Evolutionary conservation across 2,888 invertebrate species (phyloP).

Genomic region (Acrobeloides nanus): DNA sequence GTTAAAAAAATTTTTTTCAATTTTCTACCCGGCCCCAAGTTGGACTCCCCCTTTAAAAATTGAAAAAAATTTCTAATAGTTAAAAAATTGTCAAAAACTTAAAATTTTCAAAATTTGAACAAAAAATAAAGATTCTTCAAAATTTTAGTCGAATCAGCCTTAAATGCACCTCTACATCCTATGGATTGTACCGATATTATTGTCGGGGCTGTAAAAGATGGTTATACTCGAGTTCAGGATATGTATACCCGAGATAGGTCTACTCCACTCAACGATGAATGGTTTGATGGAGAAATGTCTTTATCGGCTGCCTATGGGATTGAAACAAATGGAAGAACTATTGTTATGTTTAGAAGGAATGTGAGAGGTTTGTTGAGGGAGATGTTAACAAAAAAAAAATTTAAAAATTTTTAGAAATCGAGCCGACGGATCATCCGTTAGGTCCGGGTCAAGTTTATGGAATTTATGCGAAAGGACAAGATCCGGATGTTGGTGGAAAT

Average conservation of each 20-base stretch:
- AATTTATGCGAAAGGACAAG: constrained; percentile 44
- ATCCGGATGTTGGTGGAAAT: constrained; percentile 4
- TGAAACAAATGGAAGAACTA: constrained; percentile 37
- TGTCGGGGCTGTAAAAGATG: constrained; percentile 36
- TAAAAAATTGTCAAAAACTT: too few species aligned
- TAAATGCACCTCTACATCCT: constrained; percentile 40
- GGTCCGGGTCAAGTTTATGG: constrained; percentile 40
- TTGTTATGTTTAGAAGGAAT: constrained; percentile 46
- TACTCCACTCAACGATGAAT: constrained; percentile 43
- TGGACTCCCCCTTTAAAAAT: too few species aligned
- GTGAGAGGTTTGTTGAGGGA: constrained; percentile 26
- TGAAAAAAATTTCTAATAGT: too few species aligned
- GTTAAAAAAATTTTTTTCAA: not conserved
- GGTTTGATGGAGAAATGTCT: constrained; percentile 48
- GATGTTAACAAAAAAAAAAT: not conserved
- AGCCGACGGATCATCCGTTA: constrained; percentile 50
- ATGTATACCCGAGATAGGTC: constrained; percentile 48
- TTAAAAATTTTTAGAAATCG: constrained; percentile 35
- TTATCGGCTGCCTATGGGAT: constrained; percentile 41
- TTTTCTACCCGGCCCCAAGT: too few species aligned
- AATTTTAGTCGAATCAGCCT: constrained; percentile 34
- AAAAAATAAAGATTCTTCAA: constrained; percentile 7
- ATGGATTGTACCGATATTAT: constrained; percentile 50
- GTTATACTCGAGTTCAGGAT: constrained; percentile 35
- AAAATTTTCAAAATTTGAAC: not conserved